Conservation (phyloP, 2,888 invertebrate genomes). For the Hymenopus coronatus region DNA sequence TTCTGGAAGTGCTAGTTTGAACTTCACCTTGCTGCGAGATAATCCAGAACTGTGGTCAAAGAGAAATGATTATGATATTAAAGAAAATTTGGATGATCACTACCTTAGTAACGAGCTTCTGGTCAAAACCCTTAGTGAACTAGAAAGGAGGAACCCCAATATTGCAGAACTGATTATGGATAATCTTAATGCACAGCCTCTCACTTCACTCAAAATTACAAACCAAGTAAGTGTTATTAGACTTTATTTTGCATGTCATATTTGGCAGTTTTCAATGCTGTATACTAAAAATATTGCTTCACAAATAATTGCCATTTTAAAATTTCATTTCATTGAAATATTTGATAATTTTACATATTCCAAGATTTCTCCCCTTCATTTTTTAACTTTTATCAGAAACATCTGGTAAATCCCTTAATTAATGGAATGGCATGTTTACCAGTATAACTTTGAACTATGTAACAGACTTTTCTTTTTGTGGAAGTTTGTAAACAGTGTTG, state of each 20-base stretch:
- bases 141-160: slow-evolving; percentile 66
- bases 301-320: too few species aligned
- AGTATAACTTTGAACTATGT: too few species aligned
- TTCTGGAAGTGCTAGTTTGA: slow-evolving; percentile 59
- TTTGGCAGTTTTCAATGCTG: too few species aligned
- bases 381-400: too few species aligned
- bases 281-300: too few species aligned
- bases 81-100: slow-evolving; percentile 56
- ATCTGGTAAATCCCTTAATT: too few species aligned
- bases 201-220: slow-evolving; percentile 71
- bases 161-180: slow-evolving; percentile 72
- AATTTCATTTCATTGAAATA: too few species aligned
- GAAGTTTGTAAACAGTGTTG: too few species aligned
- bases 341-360: too few species aligned
- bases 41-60: slow-evolving; percentile 78
- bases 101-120: slow-evolving; percentile 68
- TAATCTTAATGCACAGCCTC: slow-evolving; percentile 61
- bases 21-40: slow-evolving; percentile 78
- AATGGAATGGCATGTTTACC: too few species aligned
- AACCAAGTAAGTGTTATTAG: slow-evolving; percentile 55
- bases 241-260: not conserved
- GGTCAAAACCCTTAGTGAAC: slow-evolving; percentile 59
- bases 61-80: slow-evolving; percentile 71
- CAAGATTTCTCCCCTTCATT: too few species aligned
- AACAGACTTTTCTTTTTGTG: too few species aligned